phyloP scores from a whole-genome alignment of 1,140 invertebrate species.

The Batillaria attramentaria region DNA sequence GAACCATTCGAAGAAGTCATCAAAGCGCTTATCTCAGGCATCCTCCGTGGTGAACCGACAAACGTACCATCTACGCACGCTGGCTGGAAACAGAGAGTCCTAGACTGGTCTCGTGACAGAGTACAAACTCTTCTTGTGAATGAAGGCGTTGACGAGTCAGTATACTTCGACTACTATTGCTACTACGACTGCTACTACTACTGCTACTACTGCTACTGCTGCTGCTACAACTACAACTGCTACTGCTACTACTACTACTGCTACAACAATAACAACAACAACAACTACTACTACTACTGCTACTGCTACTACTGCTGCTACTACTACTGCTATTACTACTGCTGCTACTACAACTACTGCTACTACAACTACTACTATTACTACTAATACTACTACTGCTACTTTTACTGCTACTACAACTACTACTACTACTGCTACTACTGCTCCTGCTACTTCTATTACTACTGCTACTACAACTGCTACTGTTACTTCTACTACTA shows the following conservation, averaged over 20 bases:
- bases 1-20: too few species aligned
- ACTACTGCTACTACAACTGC: constrained; percentile 11
- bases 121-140: too few species aligned
- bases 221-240: neutral
- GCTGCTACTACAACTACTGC: neutral
- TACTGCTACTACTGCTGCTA: neutral
- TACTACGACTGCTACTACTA: neutral
- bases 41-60: too few species aligned
- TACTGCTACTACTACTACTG: neutral
- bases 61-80: too few species aligned
- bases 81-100: too few species aligned
- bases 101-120: too few species aligned
- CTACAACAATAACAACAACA: neutral
- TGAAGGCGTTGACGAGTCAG: too few species aligned
- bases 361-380: neutral
- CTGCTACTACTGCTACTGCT: neutral
- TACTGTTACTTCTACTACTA: neutral
- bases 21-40: too few species aligned
- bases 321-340: neutral
- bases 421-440: constrained; percentile 8
- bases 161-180: neutral
- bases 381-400: neutral
- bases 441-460: neutral
- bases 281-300: neutral
- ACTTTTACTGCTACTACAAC: constrained; percentile 13